These are phyloP conservation scores for Tragelaphus buxtoni DNA, from an alignment of 2,113 vertebrate species.

Conservation along the genomic window DNA sequence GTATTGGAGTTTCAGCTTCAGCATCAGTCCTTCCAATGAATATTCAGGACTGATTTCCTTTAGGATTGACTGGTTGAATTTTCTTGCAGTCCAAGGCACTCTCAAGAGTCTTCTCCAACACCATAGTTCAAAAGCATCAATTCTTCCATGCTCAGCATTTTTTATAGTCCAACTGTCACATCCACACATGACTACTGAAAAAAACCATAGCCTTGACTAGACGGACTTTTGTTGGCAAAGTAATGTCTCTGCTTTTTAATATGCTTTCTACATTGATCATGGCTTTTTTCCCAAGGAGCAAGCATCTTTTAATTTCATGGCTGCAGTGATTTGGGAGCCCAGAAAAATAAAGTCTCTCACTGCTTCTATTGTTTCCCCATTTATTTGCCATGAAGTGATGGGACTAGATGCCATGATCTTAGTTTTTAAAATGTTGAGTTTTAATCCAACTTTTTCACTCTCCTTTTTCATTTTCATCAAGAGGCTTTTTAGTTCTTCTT, in stretches of 20 bases:
- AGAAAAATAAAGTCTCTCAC: neutral
- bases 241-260: neutral
- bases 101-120: neutral
- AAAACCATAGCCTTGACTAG: neutral
- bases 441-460: neutral
- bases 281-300: neutral
- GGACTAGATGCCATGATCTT: neutral
- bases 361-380: neutral
- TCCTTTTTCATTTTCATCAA: neutral
- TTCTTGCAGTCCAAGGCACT: neutral
- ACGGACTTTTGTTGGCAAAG: rapidly evolving
- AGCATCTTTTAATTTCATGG: neutral
- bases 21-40: neutral
- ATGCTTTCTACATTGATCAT: neutral
- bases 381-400: neutral
- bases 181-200: neutral
- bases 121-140: neutral
- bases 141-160: neutral
- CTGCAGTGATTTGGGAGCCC: neutral
- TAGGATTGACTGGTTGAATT: neutral
- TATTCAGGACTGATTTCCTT: neutral
- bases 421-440: neutral
- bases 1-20: neutral
- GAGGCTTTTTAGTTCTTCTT: neutral
- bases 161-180: neutral